Evolutionary conservation across 2,113 vertebrate species (phyloP), one percentile per base, ranked within the genome.

Genomic region (Scomber japonicus): DNA sequence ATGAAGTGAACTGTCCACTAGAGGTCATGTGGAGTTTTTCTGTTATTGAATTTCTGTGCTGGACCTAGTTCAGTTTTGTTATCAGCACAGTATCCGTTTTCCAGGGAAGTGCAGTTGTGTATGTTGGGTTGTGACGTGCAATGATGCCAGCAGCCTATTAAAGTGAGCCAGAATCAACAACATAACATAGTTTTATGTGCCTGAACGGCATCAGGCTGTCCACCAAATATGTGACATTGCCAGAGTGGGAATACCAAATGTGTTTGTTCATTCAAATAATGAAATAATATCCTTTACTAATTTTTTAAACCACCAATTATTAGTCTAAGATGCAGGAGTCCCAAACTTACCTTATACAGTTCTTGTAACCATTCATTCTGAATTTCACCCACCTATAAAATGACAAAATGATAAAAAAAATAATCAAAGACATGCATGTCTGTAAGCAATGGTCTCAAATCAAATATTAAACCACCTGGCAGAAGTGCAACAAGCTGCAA

Each of bases 321-420:
- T 45, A 48, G 56, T 50, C 5, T 0, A 54, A 66, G 10, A 21
- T 0, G 5, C 17, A 55, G 17, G 10, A 69, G 0, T 27, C 27
- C 16, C 6, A 74, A 53, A 85, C 91, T 92, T 89, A 95, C 96
- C 87, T 71, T 93, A 77, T 89, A 95, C 44, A 96, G 83, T 75
- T 96, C 95, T 65, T 89, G 91, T 30, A 96, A 73, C 96, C 96
- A 96, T 31, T 91, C 88, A 35, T 65, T 88, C 88, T 96, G 92
- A 78, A 96, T 94, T 73, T 95, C 94, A 54, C 92, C 91, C 30
- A 95, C 71, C 96, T 96, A 66, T 16, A 61, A 78, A 73, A 81
- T 69, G 10, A 83, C 5, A 78, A 59, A 21, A 21, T 21, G 21
- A 86, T 15, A 63, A 11, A 49, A 49, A 78, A 48, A 75, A 30